These are phyloP conservation scores for Anthoscopus minutus DNA, from an alignment of 2,113 vertebrate species.

Conservation along the genomic window DNA sequence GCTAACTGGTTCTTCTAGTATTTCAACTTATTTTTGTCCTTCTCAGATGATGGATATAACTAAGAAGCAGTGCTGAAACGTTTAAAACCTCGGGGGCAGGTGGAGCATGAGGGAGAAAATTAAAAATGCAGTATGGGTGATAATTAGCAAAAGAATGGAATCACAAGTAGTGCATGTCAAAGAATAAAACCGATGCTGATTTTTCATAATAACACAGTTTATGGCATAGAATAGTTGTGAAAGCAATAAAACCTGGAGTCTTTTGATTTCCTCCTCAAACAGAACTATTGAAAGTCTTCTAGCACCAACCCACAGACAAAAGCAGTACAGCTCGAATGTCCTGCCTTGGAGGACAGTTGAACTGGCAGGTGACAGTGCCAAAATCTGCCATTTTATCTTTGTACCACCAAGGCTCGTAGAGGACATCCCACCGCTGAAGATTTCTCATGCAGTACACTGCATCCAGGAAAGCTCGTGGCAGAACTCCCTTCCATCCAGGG, in stretches of 20 bases:
- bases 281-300: not conserved
- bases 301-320: not conserved
- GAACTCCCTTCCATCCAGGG: not conserved
- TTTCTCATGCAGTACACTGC: not conserved
- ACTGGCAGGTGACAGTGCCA: not conserved
- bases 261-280: not conserved
- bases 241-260: not conserved
- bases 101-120: not conserved
- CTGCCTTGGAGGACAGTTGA: not conserved
- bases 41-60: not conserved
- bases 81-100: not conserved
- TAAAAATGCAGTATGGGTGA: not conserved
- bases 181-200: not conserved
- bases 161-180: not conserved
- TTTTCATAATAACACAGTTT: not conserved
- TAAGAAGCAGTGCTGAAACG: not conserved
- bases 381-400: not conserved
- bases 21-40: not conserved
- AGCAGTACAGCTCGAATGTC: not conserved
- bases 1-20: not conserved
- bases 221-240: not conserved
- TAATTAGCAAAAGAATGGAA: not conserved
- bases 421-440: not conserved
- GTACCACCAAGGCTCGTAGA: not conserved
- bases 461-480: not conserved